These are phyloP conservation scores for Hassar affinis DNA, from an alignment of 2,113 vertebrate species.

Conservation along the genomic window DNA sequence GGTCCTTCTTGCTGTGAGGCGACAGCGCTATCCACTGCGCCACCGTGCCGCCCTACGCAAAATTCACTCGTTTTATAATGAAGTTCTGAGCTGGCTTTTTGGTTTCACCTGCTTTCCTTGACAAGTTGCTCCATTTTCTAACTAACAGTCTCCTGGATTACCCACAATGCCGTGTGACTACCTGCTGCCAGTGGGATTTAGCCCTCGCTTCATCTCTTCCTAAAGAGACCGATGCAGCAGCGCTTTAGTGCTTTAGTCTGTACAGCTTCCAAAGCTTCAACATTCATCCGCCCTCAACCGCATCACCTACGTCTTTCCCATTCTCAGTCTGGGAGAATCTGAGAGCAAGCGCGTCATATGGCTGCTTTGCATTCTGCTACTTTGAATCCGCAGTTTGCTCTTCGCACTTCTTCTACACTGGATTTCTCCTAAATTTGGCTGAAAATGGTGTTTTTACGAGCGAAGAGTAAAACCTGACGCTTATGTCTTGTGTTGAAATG, in stretches of 20 bases:
- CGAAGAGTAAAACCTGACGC: background rate
- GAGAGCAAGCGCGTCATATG: background rate
- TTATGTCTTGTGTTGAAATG: background rate
- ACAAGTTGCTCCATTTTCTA: background rate
- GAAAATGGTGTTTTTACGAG: background rate
- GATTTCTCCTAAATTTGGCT: background rate
- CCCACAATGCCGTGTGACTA: background rate
- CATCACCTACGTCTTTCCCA: fast-evolving
- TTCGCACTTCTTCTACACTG: background rate
- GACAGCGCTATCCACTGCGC: too few species aligned
- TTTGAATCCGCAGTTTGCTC: background rate
- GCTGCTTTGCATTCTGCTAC: background rate
- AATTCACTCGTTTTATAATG: background rate
- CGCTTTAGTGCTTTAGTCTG: background rate
- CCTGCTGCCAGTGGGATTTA: background rate
- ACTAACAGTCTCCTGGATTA: background rate
- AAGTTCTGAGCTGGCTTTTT: background rate
- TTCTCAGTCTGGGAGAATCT: too few species aligned
- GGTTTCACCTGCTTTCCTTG: background rate
- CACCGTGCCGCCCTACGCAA: too few species aligned
- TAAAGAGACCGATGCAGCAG: background rate
- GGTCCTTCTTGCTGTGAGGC: too few species aligned
- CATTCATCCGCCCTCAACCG: background rate
- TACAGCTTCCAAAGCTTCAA: background rate
- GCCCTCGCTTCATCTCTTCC: background rate